These are phyloP conservation scores for Turnix velox DNA, from an alignment of 2,113 vertebrate genomes.

Conservation along the genomic window DNA sequence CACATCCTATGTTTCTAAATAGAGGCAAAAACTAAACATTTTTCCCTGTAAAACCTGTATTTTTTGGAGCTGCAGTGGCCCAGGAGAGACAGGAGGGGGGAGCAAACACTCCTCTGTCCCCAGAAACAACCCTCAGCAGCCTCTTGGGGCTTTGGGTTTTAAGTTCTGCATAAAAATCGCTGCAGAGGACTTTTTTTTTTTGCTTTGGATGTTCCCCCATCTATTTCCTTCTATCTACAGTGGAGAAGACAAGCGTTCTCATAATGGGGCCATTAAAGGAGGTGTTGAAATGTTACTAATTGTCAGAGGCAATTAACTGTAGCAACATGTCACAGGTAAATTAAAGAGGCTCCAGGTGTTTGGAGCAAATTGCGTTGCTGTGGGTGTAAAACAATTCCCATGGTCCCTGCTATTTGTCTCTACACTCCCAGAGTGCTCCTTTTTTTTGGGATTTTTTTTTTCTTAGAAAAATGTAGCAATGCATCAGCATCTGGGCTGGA, in stretches of 20 bases:
- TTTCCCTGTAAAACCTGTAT: not conserved
- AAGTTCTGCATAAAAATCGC: not conserved
- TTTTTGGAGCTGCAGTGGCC: not conserved
- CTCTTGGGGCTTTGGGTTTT: not conserved
- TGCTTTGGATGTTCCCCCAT: conserved; percentile 39
- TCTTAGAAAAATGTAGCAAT: not conserved
- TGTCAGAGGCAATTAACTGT: conserved; percentile 80
- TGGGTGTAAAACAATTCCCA: not conserved
- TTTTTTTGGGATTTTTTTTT: not conserved
- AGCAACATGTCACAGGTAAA: conserved; percentile 81
- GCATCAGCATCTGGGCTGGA: not conserved
- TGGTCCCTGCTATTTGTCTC: not conserved
- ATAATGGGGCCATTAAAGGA: conserved; percentile 77
- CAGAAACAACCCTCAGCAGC: not conserved
- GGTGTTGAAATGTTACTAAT: conserved; percentile 82
- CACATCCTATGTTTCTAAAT: too few species aligned
- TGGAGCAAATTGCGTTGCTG: not conserved
- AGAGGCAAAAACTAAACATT: too few species aligned
- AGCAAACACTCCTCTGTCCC: not conserved
- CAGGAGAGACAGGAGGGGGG: conserved; percentile 18
- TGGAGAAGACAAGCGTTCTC: conserved; percentile 58
- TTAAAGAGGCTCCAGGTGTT: conserved; percentile 73
- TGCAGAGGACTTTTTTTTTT: not conserved
- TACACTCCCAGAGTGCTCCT: not conserved
- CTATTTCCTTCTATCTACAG: conserved; percentile 60